Evolutionary conservation across 1,140 invertebrate species (phyloP).

Genomic region (Cherax quadricarinatus): DNA sequence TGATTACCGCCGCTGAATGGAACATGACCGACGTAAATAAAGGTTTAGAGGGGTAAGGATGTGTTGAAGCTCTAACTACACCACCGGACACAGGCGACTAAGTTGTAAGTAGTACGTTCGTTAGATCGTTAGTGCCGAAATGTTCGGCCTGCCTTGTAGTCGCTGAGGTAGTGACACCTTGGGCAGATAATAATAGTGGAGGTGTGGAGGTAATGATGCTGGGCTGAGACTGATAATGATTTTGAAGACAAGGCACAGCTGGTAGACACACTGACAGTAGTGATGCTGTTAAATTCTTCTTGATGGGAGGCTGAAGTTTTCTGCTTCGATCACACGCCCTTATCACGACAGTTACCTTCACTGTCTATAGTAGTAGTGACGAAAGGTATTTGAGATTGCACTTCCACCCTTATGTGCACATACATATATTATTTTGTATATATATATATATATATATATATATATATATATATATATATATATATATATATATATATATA

Average conservation of each 20-base stretch:
- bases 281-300: not conserved
- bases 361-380: too few relatives aligned
- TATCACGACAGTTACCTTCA: too few relatives aligned
- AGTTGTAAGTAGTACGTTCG: conserved; percentile 29
- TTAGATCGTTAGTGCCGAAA: conserved; percentile 18
- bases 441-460: not conserved
- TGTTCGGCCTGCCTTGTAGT: conserved; percentile 13
- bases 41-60: not conserved
- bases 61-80: not conserved
- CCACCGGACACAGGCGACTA: conserved; percentile 9
- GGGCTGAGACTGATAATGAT: not conserved
- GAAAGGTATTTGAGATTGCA: not conserved
- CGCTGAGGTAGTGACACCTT: not conserved
- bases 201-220: not conserved
- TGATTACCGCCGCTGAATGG: not conserved
- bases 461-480: not conserved
- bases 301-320: not conserved
- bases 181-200: not conserved
- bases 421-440: not conserved
- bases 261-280: not conserved
- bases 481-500: not conserved
- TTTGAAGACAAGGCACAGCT: not conserved
- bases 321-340: too few relatives aligned
- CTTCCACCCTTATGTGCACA: not conserved
- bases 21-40: not conserved